Evolutionary conservation across 2,113 vertebrate genomes (phyloP), one percentile per base, ranked within the genome.

Genomic region (Myiozetetes cayanensis): DNA sequence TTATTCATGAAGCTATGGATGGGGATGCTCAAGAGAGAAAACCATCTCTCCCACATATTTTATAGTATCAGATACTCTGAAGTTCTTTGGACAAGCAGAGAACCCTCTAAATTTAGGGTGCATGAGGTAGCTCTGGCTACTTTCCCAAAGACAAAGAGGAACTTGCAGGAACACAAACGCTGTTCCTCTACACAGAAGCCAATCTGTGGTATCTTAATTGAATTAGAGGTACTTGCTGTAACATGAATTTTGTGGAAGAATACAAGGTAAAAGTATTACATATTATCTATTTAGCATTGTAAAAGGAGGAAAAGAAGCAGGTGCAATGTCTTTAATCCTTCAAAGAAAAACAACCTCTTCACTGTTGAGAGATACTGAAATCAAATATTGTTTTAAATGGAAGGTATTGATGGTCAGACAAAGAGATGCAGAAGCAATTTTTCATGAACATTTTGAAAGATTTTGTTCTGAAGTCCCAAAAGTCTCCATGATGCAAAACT

Each of bases 61-160:
- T 95, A 84, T 56, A 66, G 33, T 63, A 73, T 68, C 25, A 93
- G 62, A 87, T 88, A 68, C 72, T 91, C 76, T 59, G 50, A 86
- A 73, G 76, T 35, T 43, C 39, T 95, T 80, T 85, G 72, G 55
- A 79, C 20, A 78, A 91, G 55, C 22, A 94, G 65, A 93, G n/a
- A 55, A 39, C 56, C 31, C 44, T 91, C 87, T 90, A 62, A 91
- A 90, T 87, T 89, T 87, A 62, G 91, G 83, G 72, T 85, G 47
- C 77, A 28, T 74, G 83, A 91, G 66, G 90, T 90, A 88, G 66
- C 66, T 62, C 74, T 97, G 96, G 86, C 86, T 72, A 30, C 55
- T 90, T 86, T 87, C 87, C 87, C 52, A 80, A 91, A 90, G 31
- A 61, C 20, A 46, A 41, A 67, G 46, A 49, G n/a, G 66, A 85